phyloP scores from a whole-genome alignment of 2,113 vertebrate species.

The Calyptommatus sinebrachiatus region DNA sequence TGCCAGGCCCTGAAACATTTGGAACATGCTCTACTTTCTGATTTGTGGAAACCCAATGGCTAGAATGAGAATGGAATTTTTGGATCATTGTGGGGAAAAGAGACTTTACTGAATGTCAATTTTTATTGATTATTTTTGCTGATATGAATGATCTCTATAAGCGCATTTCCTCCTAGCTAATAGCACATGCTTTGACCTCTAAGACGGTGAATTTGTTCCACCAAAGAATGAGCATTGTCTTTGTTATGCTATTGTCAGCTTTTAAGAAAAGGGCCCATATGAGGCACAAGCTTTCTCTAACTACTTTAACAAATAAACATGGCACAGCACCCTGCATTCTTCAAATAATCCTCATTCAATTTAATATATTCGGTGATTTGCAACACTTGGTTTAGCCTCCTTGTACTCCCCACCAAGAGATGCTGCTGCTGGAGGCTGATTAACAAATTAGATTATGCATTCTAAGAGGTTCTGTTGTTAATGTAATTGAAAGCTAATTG shows the following conservation, averaged over 20 bases:
- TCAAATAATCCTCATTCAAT: neutral
- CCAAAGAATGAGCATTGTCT: no score
- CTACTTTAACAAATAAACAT: neutral
- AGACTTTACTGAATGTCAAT: no score
- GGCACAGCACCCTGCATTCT: neutral
- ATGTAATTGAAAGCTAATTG: conserved; percentile 35
- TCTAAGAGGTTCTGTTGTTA: conserved; percentile 25
- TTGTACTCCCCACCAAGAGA: conserved; percentile 15
- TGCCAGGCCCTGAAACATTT: no score
- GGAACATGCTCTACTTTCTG: no score
- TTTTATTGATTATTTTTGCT: no score
- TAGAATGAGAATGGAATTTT: no score
- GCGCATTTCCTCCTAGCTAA: no score
- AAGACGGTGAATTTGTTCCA: neutral
- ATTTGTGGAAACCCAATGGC: no score
- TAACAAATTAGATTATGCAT: conserved; percentile 36
- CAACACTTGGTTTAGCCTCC: conserved; percentile 16
- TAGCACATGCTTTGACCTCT: neutral
- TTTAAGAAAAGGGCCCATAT: neutral
- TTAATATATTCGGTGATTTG: conserved; percentile 29
- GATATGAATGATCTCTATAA: no score
- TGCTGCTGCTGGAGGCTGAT: conserved; percentile 28
- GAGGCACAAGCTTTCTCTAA: neutral
- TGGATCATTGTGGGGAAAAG: no score
- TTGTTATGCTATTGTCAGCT: neutral